A percentile compares a stretch with the other conserved stretches of the same genome.
phyloP scores from a whole-genome alignment of 2,888 invertebrate genomes.

The Zhuqinia jingwanae region DNA sequence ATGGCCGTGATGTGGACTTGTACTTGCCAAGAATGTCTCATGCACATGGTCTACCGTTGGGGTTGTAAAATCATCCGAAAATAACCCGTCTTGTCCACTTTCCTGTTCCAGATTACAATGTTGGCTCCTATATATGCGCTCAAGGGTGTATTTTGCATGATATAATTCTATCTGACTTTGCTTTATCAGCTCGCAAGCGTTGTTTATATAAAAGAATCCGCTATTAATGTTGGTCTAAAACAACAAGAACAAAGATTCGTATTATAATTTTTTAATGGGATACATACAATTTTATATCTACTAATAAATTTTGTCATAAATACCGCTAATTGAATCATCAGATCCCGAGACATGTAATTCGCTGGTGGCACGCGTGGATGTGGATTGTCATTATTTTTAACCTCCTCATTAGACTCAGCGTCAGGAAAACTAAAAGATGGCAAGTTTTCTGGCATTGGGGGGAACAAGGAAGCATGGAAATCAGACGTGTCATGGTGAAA shows the following conservation, averaged over 20 bases:
- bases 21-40: too few relatives aligned
- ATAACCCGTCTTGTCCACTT: too few relatives aligned
- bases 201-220: slow-evolving; percentile 23
- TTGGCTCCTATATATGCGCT: slow-evolving; percentile 18
- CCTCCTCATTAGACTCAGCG: not conserved
- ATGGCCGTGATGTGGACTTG: not conserved
- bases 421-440: too few relatives aligned
- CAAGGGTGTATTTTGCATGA: not conserved
- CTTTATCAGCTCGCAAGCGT: slow-evolving; percentile 9
- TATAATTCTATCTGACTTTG: slow-evolving; percentile 39
- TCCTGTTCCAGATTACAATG: not conserved
- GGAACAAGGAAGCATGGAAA: not conserved
- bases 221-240: slow-evolving; percentile 1
- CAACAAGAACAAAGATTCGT: not conserved
- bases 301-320: not conserved
- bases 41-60: too few relatives aligned
- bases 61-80: not conserved
- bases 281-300: not conserved
- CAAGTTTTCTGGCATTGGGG: not conserved
- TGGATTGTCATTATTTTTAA: not conserved
- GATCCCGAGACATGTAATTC: slow-evolving; percentile 2
- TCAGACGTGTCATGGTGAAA: not conserved
- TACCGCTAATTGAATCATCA: slow-evolving; percentile 22
- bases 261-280: too few relatives aligned
- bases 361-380: too few relatives aligned